A percentile compares a stretch with the other conserved stretches of the same genome.
These are phyloP conservation scores for Lasioglossum albipes DNA, from an alignment of 1,140 invertebrate genomes.

Conservation along the genomic window DNA sequence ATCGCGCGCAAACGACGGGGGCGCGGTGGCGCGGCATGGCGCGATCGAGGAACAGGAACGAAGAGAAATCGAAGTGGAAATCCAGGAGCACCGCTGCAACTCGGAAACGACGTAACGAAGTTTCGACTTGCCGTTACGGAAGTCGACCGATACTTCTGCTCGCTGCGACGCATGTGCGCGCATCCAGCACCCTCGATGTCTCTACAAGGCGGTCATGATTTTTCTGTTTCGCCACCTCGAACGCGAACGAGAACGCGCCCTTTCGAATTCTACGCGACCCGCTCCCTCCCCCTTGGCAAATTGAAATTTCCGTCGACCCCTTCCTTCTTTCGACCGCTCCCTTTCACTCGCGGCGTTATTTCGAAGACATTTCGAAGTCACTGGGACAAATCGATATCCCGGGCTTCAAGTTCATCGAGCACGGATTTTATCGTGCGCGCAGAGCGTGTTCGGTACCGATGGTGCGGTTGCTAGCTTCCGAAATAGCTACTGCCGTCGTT, in stretches of 20 bases:
- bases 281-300: conserved; percentile 26
- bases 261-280: conserved; percentile 42
- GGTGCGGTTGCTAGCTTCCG: too few species aligned
- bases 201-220: conserved; percentile 5
- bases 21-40: background rate
- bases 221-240: background rate
- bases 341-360: conserved; percentile 24
- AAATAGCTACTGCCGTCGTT: too few species aligned
- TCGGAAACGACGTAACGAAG: conserved; percentile 70
- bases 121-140: conserved; percentile 62
- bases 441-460: too few species aligned
- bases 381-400: conserved; percentile 51
- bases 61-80: conserved; percentile 56
- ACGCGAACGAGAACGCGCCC: conserved; percentile 20
- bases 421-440: background rate
- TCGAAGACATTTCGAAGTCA: conserved; percentile 47
- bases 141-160: conserved; percentile 65
- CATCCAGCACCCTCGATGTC: background rate
- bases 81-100: conserved; percentile 56
- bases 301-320: conserved; percentile 49
- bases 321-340: background rate
- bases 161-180: conserved; percentile 24
- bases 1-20: conserved; percentile 14
- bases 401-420: conserved; percentile 21
- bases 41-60: conserved; percentile 12